Base-by-base conservation (phyloP, 2,113 vertebrate species). In the Pseudorhombus dupliciocellatus region DNA sequence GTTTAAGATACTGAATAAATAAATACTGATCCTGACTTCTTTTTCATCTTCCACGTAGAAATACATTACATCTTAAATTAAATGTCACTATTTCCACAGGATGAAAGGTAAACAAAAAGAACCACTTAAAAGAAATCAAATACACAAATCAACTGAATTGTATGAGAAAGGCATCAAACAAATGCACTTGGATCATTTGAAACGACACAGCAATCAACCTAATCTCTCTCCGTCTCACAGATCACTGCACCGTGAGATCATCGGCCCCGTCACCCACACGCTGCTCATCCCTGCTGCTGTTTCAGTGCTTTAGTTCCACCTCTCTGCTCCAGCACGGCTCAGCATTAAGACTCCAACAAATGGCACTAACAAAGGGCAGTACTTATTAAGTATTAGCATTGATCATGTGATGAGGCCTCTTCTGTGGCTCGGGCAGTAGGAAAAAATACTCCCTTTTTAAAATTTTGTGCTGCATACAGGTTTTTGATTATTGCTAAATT, bases 401-500 rank as follows among this genome's bases (percentile, higher is more conserved):
- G 22, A 22, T 66, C 18, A 25, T 81, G 25, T 58, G n/a, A n/a
- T 64, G 21, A 58, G 63, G 26, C 37, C 31, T 69, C 7, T 53
- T 66, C 37, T 70, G 50, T 52, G 59, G 24, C 61, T 54, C 28
- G 20, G 55, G 58, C 42, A 68, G 40, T 67, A 66, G 70, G 58
- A 73, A 79, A 10, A 66, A 71, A 57, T 66, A 66, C 37, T 75
- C 22, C 44, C 18, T 46, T 21, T 64, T 54, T 53, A 24, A n/a
- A n/a, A n/a, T 64, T 54, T 44, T 83, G 66, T 87, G 77, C 79
- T 72, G 28, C 75, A 56, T 77, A 81, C 44, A 69, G 55, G 40
- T 64, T 76, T 73, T 65, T 70, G 14, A 79, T 88, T 88, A 89
- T 89, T 87, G 84, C 84, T 81, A 68, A 81, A 73, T 85, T 73